Evolutionary conservation across 2,113 vertebrate species (phyloP).

Genomic region (Daboia siamensis): DNA sequence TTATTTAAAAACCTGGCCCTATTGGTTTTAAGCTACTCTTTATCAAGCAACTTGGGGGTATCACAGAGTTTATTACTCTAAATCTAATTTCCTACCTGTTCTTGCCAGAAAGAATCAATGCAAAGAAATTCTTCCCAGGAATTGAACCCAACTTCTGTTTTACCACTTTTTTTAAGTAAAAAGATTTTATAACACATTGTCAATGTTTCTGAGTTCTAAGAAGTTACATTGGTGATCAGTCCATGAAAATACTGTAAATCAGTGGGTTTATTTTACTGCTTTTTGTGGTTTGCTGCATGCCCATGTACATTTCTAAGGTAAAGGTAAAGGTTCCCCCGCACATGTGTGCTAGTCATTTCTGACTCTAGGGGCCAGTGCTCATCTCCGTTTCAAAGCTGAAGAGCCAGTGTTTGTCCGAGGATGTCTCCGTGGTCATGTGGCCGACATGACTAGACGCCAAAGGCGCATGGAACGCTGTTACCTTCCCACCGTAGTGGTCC

Average conservation of each 20-base stretch:
- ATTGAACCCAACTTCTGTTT: neutral
- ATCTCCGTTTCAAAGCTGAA: too few species aligned
- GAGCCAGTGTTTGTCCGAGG: too few species aligned
- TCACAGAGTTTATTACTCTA: neutral
- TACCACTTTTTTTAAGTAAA: too few species aligned
- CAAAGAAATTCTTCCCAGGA: neutral
- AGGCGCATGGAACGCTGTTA: too few species aligned
- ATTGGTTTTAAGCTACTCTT: neutral
- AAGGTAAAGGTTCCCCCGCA: too few species aligned
- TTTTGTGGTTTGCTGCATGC: neutral
- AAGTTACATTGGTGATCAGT: neutral
- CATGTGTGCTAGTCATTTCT: too few species aligned
- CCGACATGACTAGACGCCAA: too few species aligned
- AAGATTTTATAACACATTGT: neutral
- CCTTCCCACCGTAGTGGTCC: too few species aligned
- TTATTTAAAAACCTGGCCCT: neutral
- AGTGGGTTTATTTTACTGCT: fast-evolving
- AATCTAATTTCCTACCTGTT: neutral
- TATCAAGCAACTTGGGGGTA: neutral
- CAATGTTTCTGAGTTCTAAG: neutral
- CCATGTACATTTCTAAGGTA: neutral
- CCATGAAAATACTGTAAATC: neutral
- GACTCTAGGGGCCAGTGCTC: too few species aligned
- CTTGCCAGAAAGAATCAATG: neutral
- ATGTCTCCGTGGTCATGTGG: too few species aligned